Conservation (phyloP, 2,797 vertebrate species). For the Gastrophryne carolinensis region DNA sequence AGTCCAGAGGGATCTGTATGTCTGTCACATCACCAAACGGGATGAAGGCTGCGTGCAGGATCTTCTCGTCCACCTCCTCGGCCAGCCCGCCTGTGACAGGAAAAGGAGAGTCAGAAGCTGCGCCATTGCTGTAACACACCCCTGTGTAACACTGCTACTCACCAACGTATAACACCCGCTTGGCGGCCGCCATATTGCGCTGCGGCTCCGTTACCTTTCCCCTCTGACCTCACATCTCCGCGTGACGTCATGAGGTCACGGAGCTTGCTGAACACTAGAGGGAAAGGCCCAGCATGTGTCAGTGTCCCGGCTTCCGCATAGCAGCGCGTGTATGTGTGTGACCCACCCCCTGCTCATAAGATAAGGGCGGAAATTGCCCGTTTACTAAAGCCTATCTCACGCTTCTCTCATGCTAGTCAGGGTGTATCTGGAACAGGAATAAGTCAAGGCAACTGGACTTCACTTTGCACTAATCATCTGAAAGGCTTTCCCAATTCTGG, state of each 20-base stretch:
- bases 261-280: background rate
- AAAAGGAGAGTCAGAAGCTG: too few species aligned
- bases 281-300: background rate
- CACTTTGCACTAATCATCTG: too few species aligned
- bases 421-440: too few species aligned
- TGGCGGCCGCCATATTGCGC: constrained; percentile 82
- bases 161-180: constrained; percentile 91
- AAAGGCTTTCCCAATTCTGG: too few species aligned
- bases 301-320: background rate
- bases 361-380: too few species aligned
- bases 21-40: constrained; percentile 93
- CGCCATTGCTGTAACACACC: too few species aligned
- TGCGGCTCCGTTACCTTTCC: constrained; percentile 58
- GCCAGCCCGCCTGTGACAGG: constrained; percentile 82
- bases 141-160: constrained; percentile 56
- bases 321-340: too few species aligned
- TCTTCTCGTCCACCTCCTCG: constrained; percentile 95
- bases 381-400: too few species aligned
- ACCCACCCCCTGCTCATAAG: too few species aligned
- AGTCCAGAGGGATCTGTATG: constrained; percentile 96
- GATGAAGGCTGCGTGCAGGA: constrained; percentile 92
- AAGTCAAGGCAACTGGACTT: too few species aligned
- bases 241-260: background rate
- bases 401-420: too few species aligned
- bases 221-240: background rate